Percentiles rank a stretch among this genome's conserved stretches.
These are phyloP conservation scores for Papilio glaucus DNA, from an alignment of 1,140 invertebrate genomes.

Conservation along the genomic window DNA sequence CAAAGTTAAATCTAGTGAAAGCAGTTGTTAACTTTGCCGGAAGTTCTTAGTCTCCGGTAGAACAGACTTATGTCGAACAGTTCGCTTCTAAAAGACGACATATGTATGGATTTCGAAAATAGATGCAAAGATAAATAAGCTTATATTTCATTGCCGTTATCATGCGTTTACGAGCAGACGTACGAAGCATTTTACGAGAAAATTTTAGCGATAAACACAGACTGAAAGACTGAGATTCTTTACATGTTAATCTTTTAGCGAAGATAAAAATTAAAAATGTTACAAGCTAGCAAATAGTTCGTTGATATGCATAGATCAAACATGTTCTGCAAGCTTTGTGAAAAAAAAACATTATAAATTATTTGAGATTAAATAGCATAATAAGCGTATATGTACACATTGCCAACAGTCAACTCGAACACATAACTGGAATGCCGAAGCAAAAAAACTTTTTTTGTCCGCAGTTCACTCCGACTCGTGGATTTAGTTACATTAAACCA, in stretches of 20 bases:
- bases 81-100: no score
- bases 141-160: conserved; percentile 16
- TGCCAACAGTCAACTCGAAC: not conserved
- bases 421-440: no score
- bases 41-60: no score
- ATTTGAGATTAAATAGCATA: not conserved
- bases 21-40: no score
- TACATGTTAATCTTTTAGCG: not conserved
- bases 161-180: conserved; percentile 3
- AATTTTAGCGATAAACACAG: not conserved
- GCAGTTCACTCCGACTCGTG: no score
- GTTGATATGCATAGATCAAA: not conserved
- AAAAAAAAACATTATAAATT: not conserved
- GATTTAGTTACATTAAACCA: no score
- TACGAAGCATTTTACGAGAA: not conserved
- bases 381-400: no score
- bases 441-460: no score
- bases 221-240: not conserved
- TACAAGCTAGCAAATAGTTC: no score
- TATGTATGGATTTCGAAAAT: not conserved
- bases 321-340: not conserved
- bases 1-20: no score
- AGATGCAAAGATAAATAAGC: conserved; percentile 19
- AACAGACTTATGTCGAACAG: no score
- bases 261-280: not conserved